These are phyloP conservation scores for Unio pictorum DNA, from an alignment of 2,888 invertebrate species.

Conservation along the genomic window DNA sequence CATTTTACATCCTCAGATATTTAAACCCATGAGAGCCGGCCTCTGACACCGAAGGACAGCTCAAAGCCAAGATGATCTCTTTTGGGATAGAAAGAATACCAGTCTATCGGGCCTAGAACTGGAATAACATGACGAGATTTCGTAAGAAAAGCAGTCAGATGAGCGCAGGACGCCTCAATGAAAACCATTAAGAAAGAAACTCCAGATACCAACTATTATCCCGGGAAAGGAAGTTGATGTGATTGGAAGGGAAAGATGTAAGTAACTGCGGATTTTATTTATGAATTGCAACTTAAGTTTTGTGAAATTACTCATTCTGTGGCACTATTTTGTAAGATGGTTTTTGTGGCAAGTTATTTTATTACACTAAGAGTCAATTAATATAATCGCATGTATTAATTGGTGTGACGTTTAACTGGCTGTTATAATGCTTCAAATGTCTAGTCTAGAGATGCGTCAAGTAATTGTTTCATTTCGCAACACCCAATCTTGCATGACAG, in stretches of 20 bases:
- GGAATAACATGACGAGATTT: background rate
- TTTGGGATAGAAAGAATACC: background rate
- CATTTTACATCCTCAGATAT: too few relatives aligned
- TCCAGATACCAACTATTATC: constrained; percentile 16
- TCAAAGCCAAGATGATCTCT: background rate
- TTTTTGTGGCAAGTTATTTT: too few relatives aligned
- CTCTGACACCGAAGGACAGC: background rate
- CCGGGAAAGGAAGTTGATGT: constrained; percentile 28
- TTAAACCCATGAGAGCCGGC: too few relatives aligned
- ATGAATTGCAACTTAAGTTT: background rate
- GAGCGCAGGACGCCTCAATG: background rate
- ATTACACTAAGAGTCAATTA: too few relatives aligned
- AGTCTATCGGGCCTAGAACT: constrained; percentile 22
- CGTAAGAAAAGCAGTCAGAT: background rate
- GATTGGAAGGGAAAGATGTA: constrained; percentile 27
- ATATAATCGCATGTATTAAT: too few relatives aligned
- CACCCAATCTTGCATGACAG: too few relatives aligned
- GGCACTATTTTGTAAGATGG: too few relatives aligned
- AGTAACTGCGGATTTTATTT: background rate
- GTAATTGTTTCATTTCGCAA: too few relatives aligned
- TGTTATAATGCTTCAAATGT: too few relatives aligned
- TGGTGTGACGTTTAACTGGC: too few relatives aligned
- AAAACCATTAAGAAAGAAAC: background rate
- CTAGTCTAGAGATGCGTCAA: too few relatives aligned
- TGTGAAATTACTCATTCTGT: too few relatives aligned